Base-by-base conservation (phyloP, 2,888 invertebrate species). In the Bombylius major region DNA sequence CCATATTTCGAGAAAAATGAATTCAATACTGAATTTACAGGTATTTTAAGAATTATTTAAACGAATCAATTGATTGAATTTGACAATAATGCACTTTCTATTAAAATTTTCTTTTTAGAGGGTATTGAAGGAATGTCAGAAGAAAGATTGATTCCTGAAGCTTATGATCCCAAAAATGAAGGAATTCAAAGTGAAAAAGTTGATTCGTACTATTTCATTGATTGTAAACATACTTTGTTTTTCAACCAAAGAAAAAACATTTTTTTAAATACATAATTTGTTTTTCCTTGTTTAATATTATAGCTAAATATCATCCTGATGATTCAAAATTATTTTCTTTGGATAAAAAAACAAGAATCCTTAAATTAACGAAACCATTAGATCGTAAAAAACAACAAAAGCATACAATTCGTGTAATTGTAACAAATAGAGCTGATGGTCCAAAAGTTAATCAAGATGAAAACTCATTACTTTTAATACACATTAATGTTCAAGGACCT, bases 161-260 rank as follows among this genome's bases (percentile, higher is more conserved):
- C 79, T 0, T 61, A 62, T 23, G 79, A 79, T 62, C 74, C 73
- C 1, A 79, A 78, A 65, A 79, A 79, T 65, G 66, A 72, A 59
- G 69, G 68, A 32, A 76, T 65, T 42, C 55, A 77, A 57, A 58
- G 59, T 42, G 73, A 77, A 56, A 75, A 75, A 55, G 66, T 70
- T 56, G 60, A 66, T 14, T 71, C 78, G 46, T 78, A 69, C 64
- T 79, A 79, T 64, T 73, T 67, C 47, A 77, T 79, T 51, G 61
- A 75, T 58, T 74, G 79, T 79, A 65, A 59, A 34, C 44, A 11
- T n/a, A 12, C n/a, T 4, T 23, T 42, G 31, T 5, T 7, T 36
- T 36, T 36, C 8, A 7, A 36, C 5, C 4, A 7, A 36, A 36
- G 34, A 36, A 23, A 23, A 23, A 23, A 1, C 23, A 2, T 23